phyloP scores from a whole-genome alignment of 2,888 invertebrate species.

The Agonopterix alstromeriana region DNA sequence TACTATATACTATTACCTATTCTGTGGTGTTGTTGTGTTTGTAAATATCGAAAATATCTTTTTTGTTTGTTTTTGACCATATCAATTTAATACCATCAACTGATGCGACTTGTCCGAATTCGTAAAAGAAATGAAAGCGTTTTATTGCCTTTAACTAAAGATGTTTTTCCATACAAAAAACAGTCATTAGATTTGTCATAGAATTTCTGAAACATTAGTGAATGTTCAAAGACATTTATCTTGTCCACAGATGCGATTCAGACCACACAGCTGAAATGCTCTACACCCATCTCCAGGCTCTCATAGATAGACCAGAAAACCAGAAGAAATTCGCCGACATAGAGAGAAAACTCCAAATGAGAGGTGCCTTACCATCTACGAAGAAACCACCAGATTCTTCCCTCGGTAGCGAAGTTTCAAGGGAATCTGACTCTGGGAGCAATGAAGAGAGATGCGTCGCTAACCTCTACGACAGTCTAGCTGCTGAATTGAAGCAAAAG shows the following conservation, averaged over 20 bases:
- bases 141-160: too few relatives aligned
- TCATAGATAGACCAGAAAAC: constrained; percentile 89
- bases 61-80: too few relatives aligned
- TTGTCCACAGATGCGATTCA: constrained; percentile 84
- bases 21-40: too few relatives aligned
- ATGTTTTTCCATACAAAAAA: too few relatives aligned
- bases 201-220: too few relatives aligned
- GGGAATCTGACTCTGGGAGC: constrained; percentile 83
- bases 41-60: too few relatives aligned
- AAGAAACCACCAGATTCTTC: constrained; percentile 85
- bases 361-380: constrained; percentile 74
- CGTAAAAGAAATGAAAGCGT: too few relatives aligned
- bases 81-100: too few relatives aligned
- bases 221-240: neutral
- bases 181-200: too few relatives aligned
- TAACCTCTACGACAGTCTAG: constrained; percentile 92
- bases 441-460: constrained; percentile 83
- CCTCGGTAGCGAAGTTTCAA: constrained; percentile 84
- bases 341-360: constrained; percentile 76
- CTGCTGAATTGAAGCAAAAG: constrained; percentile 88
- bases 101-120: too few relatives aligned
- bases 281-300: constrained; percentile 87
- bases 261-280: constrained; percentile 94
- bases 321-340: constrained; percentile 90
- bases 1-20: too few relatives aligned